These are phyloP conservation scores for Drosophila aldrichi DNA, from an alignment of 2,888 invertebrate genomes.

Conservation along the genomic window DNA sequence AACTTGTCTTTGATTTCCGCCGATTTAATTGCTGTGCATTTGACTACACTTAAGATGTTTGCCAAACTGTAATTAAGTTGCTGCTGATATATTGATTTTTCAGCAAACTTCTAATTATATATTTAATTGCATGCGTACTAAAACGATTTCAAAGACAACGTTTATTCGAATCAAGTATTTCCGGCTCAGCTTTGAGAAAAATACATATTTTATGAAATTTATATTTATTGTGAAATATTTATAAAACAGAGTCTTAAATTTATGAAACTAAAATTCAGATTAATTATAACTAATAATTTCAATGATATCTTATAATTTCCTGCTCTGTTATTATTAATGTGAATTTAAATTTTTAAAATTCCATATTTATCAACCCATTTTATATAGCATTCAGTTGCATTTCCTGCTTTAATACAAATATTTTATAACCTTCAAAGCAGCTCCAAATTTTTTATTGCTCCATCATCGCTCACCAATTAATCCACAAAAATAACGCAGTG, in stretches of 20 bases:
- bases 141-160: slow-evolving; percentile 4
- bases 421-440: neutral
- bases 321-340: neutral
- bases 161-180: slow-evolving; percentile 1
- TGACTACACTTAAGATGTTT: slow-evolving; percentile 17
- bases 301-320: too few species aligned
- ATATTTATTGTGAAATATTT: too few species aligned
- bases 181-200: neutral
- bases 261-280: too few species aligned
- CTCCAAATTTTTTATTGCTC: neutral
- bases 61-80: slow-evolving; percentile 48
- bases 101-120: slow-evolving; percentile 41
- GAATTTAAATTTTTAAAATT: neutral
- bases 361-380: neutral
- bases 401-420: neutral
- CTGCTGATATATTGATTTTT: slow-evolving; percentile 17
- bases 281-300: too few species aligned
- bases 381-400: slow-evolving; percentile 1
- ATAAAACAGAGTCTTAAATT: too few species aligned
- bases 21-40: slow-evolving; percentile 37
- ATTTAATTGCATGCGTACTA: slow-evolving; percentile 17
- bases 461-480: slow-evolving; percentile 27
- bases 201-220: neutral
- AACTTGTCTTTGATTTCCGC: slow-evolving; percentile 61
- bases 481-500: neutral